Conservation (phyloP, 2,797 vertebrate genomes). For the Argentina silus region DNA sequence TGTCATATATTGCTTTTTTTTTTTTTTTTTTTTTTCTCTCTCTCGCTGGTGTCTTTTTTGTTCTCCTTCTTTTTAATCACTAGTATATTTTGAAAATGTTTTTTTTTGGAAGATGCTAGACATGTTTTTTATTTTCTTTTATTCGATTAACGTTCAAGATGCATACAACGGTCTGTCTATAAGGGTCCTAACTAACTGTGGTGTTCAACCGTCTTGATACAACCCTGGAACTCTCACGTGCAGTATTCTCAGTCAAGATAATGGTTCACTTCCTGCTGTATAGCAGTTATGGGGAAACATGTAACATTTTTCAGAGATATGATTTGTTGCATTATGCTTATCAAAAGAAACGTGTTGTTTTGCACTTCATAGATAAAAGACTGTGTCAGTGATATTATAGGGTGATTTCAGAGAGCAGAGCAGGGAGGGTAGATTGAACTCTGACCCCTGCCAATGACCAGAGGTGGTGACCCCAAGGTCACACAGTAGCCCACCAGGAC, state of each 20-base stretch:
- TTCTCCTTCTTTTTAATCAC: conserved; percentile 52
- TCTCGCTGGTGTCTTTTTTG: conserved; percentile 54
- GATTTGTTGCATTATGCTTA: conserved; percentile 17
- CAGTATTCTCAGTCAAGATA: conserved; percentile 41
- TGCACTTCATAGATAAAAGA: conserved; percentile 61
- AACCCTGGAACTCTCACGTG: conserved; percentile 17
- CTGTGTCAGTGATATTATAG: conserved; percentile 43
- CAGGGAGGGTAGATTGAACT: conserved; percentile 31
- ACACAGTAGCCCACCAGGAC: conserved; percentile 31
- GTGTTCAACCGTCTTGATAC: conserved; percentile 24
- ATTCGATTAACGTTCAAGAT: conserved; percentile 48
- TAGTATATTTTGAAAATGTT: conserved; percentile 57
- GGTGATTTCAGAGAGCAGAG: conserved; percentile 23
- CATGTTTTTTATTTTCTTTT: conserved; percentile 57
- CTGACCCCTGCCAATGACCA: conserved; percentile 26
- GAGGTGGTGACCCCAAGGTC: conserved; percentile 37
- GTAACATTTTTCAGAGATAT: conserved; percentile 37
- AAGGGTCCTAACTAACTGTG: conserved; percentile 30
- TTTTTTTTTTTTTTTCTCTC: not conserved
- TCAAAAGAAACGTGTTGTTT: conserved; percentile 44
- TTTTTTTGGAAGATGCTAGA: conserved; percentile 71
- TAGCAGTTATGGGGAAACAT: conserved; percentile 31
- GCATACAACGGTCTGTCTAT: conserved; percentile 46
- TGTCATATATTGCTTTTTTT: conserved; percentile 57
- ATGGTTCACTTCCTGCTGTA: conserved; percentile 44